Percentiles rank a stretch among this genome's conserved stretches.
Conservation (phyloP, 2,113 vertebrate genomes). For the Oriolus oriolus region DNA sequence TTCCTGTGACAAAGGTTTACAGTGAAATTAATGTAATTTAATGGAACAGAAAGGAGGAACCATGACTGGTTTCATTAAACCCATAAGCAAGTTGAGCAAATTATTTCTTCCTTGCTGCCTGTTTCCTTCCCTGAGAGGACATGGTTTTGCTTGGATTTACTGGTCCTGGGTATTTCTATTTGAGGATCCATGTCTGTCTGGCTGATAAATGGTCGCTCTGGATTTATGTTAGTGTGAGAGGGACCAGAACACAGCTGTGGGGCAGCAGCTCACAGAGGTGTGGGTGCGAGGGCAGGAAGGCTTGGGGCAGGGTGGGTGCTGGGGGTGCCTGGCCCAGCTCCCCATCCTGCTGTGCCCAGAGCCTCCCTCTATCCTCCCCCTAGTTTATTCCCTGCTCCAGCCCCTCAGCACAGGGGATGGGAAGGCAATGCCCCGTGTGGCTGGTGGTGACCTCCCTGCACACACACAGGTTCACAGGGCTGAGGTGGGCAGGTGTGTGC, state of each 20-base stretch:
- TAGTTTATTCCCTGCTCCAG: background rate
- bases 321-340: background rate
- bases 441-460: background rate
- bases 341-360: background rate
- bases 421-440: background rate
- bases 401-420: background rate
- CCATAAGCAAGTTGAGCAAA: background rate
- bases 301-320: background rate
- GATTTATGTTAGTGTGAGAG: background rate
- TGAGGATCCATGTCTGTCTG: background rate
- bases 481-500: background rate
- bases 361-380: background rate
- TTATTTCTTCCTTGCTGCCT: background rate
- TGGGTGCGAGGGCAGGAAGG: fast-evolving
- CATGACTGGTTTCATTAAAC: background rate
- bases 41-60: background rate
- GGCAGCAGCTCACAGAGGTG: background rate
- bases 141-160: background rate
- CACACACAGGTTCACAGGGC: background rate
- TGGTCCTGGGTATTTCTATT: background rate
- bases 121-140: background rate
- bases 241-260: background rate
- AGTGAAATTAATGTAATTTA: background rate
- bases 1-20: background rate
- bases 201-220: background rate